Evolutionary conservation across 2,797 vertebrate genomes (phyloP), one percentile per base, ranked within the genome.

Genomic region (Sebastes miniatus): DNA sequence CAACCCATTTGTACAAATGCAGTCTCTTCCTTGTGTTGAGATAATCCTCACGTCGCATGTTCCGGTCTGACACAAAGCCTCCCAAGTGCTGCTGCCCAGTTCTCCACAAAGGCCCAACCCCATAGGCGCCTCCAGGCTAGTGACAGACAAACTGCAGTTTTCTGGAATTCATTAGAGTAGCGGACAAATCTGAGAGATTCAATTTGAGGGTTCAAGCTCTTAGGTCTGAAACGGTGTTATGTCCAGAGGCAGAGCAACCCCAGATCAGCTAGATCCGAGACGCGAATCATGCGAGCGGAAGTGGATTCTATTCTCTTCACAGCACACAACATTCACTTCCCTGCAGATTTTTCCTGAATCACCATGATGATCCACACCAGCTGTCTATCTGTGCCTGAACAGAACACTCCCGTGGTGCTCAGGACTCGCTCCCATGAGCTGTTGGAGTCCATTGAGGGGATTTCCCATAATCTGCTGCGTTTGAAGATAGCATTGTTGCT

Each of bases 401-500:
- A 64, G 66, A 68, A 70, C 29, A 54, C 73, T 76, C 52, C 69
- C 69, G 67, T 64, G 57, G 67, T 64, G 74, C 65, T 77, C 73
- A 58, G 57, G 73, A 82, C 80, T 86, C 70, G 78, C 75, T 77
- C n/a, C 25, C 70, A 69, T 79, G 82, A 81, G 84, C 78, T 47
- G 75, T 43, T 69, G 32, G 29, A 83, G 85, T 83, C 84, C 47
- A 75, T 63, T 69, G 61, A 89, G 59, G 64, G 75, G 83, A 87
- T 84, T 90, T 80, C 59, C 71, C 36, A 34, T 70, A 83, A 85
- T 87, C 86, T 74, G 79, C 52, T 61, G 50, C 64, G 71, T 79
- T 84, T 83, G 54, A 69, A 86, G 86, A 89, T 69, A 83, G 67
- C 61, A 73, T 56, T 77, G 73, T 81, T 80, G 67, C 73, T 24